Evolutionary conservation across 2,113 vertebrate genomes (phyloP).

Genomic region (Perccottus glenii): DNA sequence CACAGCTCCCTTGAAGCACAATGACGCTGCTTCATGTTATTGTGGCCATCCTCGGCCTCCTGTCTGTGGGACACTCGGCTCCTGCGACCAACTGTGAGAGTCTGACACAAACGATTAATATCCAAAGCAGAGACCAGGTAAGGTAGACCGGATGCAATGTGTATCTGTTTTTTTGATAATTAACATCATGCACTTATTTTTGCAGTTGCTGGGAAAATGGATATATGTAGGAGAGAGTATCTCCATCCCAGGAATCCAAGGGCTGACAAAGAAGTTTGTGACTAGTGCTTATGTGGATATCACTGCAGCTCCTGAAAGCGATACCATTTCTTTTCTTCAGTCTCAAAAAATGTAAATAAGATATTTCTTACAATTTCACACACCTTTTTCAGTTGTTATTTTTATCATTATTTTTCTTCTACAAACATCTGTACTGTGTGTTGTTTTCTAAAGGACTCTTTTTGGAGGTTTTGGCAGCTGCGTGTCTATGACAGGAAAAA

Average conservation of each 20-base stretch:
- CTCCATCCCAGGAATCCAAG: neutral
- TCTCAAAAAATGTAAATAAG: constrained; percentile 36
- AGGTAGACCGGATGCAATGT: neutral
- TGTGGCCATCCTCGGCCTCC: constrained; percentile 34
- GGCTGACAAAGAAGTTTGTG: neutral
- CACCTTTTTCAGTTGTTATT: neutral
- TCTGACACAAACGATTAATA: constrained; percentile 11
- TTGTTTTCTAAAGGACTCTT: neutral
- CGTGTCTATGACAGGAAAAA: neutral
- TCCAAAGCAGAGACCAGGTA: constrained; percentile 39
- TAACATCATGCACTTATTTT: neutral
- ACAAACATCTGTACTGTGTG: neutral
- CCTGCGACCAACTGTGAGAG: constrained; percentile 45
- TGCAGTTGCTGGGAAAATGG: constrained; percentile 64
- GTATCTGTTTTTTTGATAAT: accelerated
- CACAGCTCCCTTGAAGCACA: neutral
- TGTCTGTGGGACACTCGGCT: constrained; percentile 39
- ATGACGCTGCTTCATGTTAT: constrained; percentile 26
- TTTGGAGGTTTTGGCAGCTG: constrained; percentile 33
- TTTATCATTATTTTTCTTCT: no score
- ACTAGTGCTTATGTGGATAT: constrained; percentile 7
- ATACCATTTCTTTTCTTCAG: neutral
- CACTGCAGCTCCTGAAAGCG: neutral
- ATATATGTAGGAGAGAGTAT: constrained; percentile 22
- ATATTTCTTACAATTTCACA: neutral